Evolutionary conservation across 2,888 invertebrate genomes (phyloP).

Genomic region (Tiliacea aurago): DNA sequence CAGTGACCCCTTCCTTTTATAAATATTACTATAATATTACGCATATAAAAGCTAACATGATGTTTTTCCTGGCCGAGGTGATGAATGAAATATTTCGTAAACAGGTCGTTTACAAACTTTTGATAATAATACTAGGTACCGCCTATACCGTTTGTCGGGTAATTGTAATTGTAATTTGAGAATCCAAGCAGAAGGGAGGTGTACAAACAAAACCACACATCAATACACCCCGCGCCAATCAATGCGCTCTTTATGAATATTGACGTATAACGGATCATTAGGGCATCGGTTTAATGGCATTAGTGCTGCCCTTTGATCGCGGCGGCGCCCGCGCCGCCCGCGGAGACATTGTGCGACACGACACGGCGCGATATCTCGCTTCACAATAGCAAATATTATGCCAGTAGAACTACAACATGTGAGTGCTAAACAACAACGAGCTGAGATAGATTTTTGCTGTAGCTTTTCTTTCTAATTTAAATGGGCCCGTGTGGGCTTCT

Average conservation of each 20-base stretch:
- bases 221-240: constrained; percentile 30
- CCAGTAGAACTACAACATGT: constrained; percentile 21
- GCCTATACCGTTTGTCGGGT: background rate
- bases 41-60: background rate
- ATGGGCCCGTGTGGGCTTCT: background rate
- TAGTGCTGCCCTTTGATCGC: constrained; percentile 61
- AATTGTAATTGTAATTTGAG: constrained; percentile 13
- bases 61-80: too few species aligned
- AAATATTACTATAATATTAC: too few species aligned
- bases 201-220: constrained; percentile 29
- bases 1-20: background rate
- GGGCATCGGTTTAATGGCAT: constrained; percentile 60
- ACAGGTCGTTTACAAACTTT: background rate
- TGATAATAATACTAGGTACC: background rate
- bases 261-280: constrained; percentile 68
- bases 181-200: constrained; percentile 27
- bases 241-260: constrained; percentile 42
- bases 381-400: background rate
- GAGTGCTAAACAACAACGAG: background rate
- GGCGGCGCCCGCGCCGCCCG: constrained; percentile 51
- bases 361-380: background rate
- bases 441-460: background rate
- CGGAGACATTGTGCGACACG: constrained; percentile 48
- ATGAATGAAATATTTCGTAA: background rate
- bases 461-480: background rate